Evolutionary conservation across 1,140 invertebrate species (phyloP).

Genomic region (Acromyrmex echinatior): DNA sequence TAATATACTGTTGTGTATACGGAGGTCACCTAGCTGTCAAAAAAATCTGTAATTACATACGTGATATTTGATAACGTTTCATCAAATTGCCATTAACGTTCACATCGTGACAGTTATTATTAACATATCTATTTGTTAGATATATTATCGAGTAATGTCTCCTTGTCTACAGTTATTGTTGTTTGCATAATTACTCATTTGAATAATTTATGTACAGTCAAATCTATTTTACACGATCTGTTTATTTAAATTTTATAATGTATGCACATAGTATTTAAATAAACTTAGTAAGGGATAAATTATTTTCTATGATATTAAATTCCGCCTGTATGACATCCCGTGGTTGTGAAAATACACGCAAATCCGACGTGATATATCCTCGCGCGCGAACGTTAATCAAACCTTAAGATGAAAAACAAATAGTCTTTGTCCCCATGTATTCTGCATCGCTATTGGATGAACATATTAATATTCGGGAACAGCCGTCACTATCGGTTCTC

Average conservation of each 20-base stretch:
- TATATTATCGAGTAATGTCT: background rate
- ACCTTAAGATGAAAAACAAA: slow-evolving; percentile 64
- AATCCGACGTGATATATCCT: slow-evolving; percentile 42
- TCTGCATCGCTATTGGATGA: slow-evolving; percentile 24
- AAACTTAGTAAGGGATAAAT: background rate
- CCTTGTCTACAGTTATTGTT: background rate
- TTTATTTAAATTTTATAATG: slow-evolving; percentile 5
- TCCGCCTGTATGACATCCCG: background rate
- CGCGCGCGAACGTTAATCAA: slow-evolving; percentile 39
- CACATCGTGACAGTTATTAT: slow-evolving; percentile 4
- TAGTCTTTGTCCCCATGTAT: slow-evolving; percentile 54
- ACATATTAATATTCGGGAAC: slow-evolving; percentile 48
- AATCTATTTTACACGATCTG: background rate
- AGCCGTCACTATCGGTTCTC: background rate
- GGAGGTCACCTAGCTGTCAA: background rate
- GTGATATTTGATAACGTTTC: slow-evolving; percentile 7
- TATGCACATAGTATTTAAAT: background rate
- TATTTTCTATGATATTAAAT: slow-evolving; percentile 33
- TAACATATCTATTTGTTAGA: background rate
- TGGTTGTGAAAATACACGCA: slow-evolving; percentile 20
- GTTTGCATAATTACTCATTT: slow-evolving; percentile 26
- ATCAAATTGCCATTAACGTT: background rate
- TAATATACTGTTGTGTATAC: background rate
- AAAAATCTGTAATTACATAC: slow-evolving; percentile 10
- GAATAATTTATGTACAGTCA: background rate